phyloP scores from a whole-genome alignment of 1,140 invertebrate genomes.

The Bombus sibiricus region DNA sequence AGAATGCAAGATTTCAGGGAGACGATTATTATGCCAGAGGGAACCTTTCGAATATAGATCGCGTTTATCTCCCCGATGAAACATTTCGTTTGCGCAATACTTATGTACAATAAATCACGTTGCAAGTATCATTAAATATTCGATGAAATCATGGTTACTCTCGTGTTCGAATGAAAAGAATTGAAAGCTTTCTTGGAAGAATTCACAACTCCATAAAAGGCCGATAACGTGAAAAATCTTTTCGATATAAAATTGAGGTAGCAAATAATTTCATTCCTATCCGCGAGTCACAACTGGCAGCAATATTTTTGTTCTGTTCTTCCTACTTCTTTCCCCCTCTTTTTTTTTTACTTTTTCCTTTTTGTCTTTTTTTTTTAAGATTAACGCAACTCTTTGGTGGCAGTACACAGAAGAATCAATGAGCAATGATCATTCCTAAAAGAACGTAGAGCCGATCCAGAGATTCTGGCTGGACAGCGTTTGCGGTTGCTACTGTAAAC shows the following conservation, averaged over 20 bases:
- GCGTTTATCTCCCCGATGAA: not conserved
- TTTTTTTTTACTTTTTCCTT: not conserved
- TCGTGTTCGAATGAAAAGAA: conserved; percentile 10
- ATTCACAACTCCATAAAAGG: conserved; percentile 2
- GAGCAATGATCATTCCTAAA: conserved; percentile 29
- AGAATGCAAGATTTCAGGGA: not conserved
- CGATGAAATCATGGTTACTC: not conserved
- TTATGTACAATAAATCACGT: not conserved
- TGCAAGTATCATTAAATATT: not conserved
- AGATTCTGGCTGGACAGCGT: conserved; percentile 9
- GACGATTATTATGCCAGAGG: not conserved
- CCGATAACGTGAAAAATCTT: conserved; percentile 12
- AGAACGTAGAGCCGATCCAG: conserved; percentile 13
- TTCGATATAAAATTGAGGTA: conserved; percentile 62
- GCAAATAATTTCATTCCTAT: conserved; percentile 60
- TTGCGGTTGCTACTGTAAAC: conserved; percentile 68
- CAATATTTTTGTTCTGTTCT: conserved; percentile 20
- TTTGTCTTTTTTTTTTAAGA: not conserved
- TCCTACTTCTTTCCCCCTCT: not conserved
- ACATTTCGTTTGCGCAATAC: not conserved
- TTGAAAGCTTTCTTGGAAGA: not conserved
- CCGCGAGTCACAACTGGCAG: conserved; percentile 47
- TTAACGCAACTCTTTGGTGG: conserved; percentile 39
- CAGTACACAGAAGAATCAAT: conserved; percentile 40
- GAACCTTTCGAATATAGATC: not conserved